Conservation (phyloP, 2,113 vertebrate genomes). For the Chloebia gouldiae region DNA sequence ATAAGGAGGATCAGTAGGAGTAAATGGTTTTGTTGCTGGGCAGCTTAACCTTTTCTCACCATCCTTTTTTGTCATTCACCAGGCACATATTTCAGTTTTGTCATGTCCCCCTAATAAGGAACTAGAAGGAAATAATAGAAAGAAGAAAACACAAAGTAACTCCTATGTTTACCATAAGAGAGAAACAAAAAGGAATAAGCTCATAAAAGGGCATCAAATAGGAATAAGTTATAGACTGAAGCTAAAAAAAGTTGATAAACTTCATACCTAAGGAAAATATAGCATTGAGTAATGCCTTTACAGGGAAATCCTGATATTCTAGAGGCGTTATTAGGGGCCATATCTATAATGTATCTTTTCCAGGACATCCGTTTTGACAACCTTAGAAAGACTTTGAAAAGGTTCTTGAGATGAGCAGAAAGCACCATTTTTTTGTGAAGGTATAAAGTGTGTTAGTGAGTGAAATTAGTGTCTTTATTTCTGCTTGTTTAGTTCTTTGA, state of each 20-base stretch:
- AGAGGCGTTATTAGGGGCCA: not conserved
- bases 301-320: not conserved
- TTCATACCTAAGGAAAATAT: not conserved
- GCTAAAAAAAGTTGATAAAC: not conserved
- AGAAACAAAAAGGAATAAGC: not conserved
- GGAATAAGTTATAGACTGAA: not conserved
- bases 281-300: not conserved
- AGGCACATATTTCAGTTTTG: not conserved
- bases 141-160: not conserved
- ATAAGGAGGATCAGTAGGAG: not conserved
- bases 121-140: not conserved
- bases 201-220: not conserved
- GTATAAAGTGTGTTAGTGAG: not conserved
- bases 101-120: not conserved
- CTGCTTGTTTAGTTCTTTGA: not conserved
- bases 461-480: not conserved
- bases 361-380: not conserved
- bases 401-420: not conserved
- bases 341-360: not conserved
- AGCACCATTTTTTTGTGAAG: not conserved
- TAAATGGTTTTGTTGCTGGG: not conserved
- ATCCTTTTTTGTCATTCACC: not conserved
- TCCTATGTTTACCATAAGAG: not conserved
- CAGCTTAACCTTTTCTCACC: not conserved
- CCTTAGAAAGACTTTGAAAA: not conserved